These are phyloP conservation scores for Trematocara caparti DNA, from an alignment of 2,797 vertebrate species.

Conservation along the genomic window DNA sequence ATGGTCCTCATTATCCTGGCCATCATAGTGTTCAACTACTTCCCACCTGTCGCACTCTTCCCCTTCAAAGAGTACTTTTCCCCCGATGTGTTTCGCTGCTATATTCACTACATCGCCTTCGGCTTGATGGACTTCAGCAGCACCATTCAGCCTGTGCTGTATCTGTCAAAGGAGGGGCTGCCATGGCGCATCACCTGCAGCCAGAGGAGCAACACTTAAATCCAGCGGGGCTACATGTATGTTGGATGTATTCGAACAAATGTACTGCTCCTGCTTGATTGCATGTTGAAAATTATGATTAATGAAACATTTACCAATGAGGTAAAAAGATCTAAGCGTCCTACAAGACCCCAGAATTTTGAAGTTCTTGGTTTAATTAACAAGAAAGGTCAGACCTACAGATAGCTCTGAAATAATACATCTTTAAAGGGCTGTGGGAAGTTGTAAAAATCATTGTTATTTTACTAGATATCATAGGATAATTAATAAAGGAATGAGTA, in stretches of 20 bases:
- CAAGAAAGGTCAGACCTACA: not conserved
- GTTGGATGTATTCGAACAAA: not conserved
- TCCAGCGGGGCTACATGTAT: not conserved
- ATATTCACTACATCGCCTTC: constrained; percentile 73
- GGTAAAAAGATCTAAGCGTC: not conserved
- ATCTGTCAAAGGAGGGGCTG: constrained; percentile 69
- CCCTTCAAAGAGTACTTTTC: constrained; percentile 74
- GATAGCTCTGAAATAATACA: not conserved
- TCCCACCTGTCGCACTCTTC: constrained; percentile 75
- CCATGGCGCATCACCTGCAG: constrained; percentile 25
- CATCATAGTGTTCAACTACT: constrained; percentile 80
- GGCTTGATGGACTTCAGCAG: constrained; percentile 81
- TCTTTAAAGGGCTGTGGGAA: not conserved
- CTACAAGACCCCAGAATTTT: not conserved
- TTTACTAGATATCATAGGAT: not conserved
- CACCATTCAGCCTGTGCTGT: constrained; percentile 79
- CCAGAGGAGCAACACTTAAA: not conserved
- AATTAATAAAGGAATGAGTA: not conserved
- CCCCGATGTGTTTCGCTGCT: constrained; percentile 63
- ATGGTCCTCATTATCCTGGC: constrained; percentile 78
- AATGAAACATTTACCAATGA: not conserved
- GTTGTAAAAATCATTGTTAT: not conserved
- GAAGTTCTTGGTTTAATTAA: not conserved
- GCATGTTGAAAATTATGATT: not conserved
- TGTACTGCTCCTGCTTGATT: not conserved